phyloP scores from a whole-genome alignment of 2,888 invertebrate genomes.

The Oasisia sp. region DNA sequence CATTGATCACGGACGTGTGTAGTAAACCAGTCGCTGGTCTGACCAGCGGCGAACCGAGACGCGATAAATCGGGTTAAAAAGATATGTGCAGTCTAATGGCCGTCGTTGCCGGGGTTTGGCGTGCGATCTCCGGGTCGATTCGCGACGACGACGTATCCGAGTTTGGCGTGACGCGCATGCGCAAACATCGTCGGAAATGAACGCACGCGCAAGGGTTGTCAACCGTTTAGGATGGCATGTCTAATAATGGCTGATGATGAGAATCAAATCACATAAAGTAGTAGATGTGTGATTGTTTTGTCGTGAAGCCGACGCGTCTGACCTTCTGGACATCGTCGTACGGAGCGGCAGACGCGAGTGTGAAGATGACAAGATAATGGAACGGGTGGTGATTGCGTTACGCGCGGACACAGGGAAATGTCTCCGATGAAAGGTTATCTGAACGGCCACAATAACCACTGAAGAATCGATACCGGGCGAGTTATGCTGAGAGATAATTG shows the following conservation, averaged over 20 bases:
- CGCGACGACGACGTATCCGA: neutral
- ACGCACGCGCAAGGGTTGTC: neutral
- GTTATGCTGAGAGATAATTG: neutral
- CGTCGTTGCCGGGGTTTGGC: neutral
- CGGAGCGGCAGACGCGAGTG: neutral
- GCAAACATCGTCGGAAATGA: neutral
- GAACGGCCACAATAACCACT: neutral
- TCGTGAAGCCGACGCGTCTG: neutral
- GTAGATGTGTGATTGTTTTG: neutral
- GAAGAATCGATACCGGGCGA: neutral
- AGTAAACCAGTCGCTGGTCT: neutral
- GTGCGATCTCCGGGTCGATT: neutral
- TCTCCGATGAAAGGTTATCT: neutral
- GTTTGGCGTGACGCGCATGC: neutral
- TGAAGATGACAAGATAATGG: neutral
- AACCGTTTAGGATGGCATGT: conserved; percentile 8
- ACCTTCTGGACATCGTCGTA: neutral
- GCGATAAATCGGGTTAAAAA: neutral
- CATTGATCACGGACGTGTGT: neutral
- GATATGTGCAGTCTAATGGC: neutral
- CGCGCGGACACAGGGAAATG: neutral
- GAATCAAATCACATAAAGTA: conserved; percentile 4
- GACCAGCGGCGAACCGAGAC: neutral
- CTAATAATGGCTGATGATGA: neutral
- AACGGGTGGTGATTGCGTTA: neutral